Base-by-base conservation (phyloP, 2,888 invertebrate species). In the Nesidiocoris tenuis region DNA sequence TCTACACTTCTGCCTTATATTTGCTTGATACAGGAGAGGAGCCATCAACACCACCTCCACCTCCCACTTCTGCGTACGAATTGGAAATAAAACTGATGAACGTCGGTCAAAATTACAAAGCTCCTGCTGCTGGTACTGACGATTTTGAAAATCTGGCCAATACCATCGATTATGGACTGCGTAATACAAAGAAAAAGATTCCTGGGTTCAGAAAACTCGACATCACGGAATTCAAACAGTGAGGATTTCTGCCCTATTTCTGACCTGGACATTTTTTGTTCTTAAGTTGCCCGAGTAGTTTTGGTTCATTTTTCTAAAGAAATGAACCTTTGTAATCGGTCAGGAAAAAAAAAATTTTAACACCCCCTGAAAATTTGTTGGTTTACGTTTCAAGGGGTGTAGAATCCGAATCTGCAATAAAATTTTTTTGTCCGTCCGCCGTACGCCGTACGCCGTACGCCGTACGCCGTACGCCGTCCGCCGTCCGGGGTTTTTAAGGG, bases 61-160 rank as follows among this genome's bases (percentile, higher is more conserved):
- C 79, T 25, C 90, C 91, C 0, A 87, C 89, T 54, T 83, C 90
- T 0, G 86, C 88, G 0, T 94, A 93, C 84, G 87, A 88, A 17
- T 85, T 93, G 59, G 87, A 90, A 81, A 87, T 95, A 1, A 91
- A 91, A 81, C 85, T 95, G 75, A 88, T 90, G 23, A 91, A 91
- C 54, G 84, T 93, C 39, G 94, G 91, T 0, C 90, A 93, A 81
- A 91, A 90, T 79, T 95, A 90, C 85, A 86, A 87, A 74, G 87
- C 91, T 0, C 95, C 94, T 0, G 84, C 88, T n/a, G 85, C 86
- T 0, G 92, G 90, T n/a, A 88, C 88, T 18, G 83, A 87, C 16
- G 92, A 94, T 80, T 94, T 90, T 81, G 89, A 90, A 39, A 88
- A 88, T 75, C 85, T 95, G 25, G 89, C 90, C 7, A 87, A 88